phyloP scores from a whole-genome alignment of 2,113 vertebrate species.

The Ivindomyrus marchei region DNA sequence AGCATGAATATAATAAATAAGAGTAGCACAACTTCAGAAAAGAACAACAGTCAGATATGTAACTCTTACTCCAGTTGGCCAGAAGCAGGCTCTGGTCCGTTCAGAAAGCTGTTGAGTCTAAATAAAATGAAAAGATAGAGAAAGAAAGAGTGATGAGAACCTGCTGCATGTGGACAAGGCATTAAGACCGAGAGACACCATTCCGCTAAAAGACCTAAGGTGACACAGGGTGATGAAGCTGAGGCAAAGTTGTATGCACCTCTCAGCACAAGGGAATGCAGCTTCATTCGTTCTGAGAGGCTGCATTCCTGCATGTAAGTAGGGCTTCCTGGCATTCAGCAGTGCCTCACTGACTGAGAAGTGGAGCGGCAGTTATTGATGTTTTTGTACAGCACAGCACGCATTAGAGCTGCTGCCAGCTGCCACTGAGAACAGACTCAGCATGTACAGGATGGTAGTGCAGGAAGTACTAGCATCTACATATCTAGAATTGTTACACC shows the following conservation, averaged over 20 bases:
- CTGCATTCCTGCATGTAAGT: background rate
- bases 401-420: background rate
- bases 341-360: background rate
- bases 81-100: slow-evolving; percentile 19
- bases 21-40: background rate
- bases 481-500: too few relatives aligned
- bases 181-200: background rate
- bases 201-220: background rate
- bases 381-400: background rate
- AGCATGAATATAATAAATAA: background rate
- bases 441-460: background rate
- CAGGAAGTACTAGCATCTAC: background rate
- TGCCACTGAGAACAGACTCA: background rate
- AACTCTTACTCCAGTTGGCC: slow-evolving; percentile 17
- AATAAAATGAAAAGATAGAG: background rate
- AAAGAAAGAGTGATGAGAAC: background rate
- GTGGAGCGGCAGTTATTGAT: background rate
- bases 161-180: background rate
- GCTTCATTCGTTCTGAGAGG: background rate
- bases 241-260: background rate
- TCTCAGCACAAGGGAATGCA: background rate
- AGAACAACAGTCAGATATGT: background rate
- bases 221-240: background rate
- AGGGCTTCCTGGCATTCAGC: background rate
- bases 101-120: slow-evolving; percentile 26